Evolutionary conservation across 2,888 invertebrate genomes (phyloP), one percentile per base, ranked within the genome.

Genomic region (Ctenicera cuprea): DNA sequence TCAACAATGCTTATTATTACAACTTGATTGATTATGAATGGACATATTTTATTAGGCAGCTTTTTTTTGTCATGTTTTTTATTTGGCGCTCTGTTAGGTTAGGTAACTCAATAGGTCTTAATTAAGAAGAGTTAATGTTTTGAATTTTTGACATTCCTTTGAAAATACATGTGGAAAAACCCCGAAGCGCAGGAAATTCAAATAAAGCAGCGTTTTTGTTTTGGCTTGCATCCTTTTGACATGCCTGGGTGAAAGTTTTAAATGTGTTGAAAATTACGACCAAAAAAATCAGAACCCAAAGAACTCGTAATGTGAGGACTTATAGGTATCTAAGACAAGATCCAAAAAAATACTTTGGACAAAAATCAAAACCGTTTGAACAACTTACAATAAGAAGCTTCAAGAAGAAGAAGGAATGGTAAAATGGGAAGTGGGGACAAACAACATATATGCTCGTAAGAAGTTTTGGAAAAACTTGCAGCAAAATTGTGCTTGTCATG

Each of bases 1-100:
- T 66, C 22, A 70, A 71, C 71, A 67, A 74, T 74, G 70, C 62
- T 48, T 66, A 59, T 68, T 69, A 54, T 63, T 68, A 62, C 54
- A 59, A 48, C 37, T 62, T 67, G 67, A 63, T 67, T 54, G 73
- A 71, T 64, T 67, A 41, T 54, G 45, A 63, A 73, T 62, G 48
- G 63, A 61, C 50, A 50, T 59, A 54, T 50, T 61, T 54, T 43
- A 64, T 57, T 57, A 38, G 45, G 37, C 18, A 37, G 18, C 18
- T 54, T 48, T 64, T n/a, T n/a, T 70, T 62, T 62, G 30, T 30
- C 41, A 26, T 18, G 1, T 43, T 62, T 62, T 62, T 62, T 45
- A 14, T 1, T 7, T 50, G 0, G 9, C 12, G 11, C 18, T 37
- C 20, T 45, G n/a, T n/a, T n/a, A 26, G 26, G n/a, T 20, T 12